A percentile compares a stretch with the other conserved stretches of the same genome.
phyloP scores from a whole-genome alignment of 2,113 vertebrate genomes.

The Eidolon helvum region DNA sequence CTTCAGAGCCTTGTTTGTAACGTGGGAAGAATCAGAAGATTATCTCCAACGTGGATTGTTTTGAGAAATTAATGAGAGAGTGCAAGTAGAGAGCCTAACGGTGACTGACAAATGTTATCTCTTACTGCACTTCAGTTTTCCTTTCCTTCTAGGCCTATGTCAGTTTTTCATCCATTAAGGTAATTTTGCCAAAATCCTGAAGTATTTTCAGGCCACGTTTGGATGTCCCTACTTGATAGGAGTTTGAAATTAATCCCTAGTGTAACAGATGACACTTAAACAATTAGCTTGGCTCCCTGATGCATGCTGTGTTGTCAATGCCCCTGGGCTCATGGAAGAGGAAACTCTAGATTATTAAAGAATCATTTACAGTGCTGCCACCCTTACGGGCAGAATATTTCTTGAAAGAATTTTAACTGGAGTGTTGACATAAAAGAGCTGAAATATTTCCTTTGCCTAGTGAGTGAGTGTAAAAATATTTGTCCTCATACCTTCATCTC shows the following conservation, averaged over 20 bases:
- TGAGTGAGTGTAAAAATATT: neutral
- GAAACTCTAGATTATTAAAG: neutral
- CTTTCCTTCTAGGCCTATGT: neutral
- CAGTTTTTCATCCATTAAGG: neutral
- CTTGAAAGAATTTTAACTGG: neutral
- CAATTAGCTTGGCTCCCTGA: neutral
- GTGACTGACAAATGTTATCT: neutral
- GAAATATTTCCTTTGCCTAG: neutral
- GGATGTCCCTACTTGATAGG: neutral
- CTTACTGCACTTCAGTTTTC: neutral
- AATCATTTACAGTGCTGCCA: neutral
- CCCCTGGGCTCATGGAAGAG: neutral
- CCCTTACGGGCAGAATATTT: neutral
- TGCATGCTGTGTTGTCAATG: neutral
- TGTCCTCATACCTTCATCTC: neutral
- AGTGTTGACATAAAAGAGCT: neutral
- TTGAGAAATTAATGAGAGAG: neutral
- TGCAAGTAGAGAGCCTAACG: neutral
- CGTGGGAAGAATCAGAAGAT: too few species aligned
- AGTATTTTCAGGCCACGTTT: neutral
- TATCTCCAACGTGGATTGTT: fast-evolving
- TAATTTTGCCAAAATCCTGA: neutral
- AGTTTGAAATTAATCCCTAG: neutral
- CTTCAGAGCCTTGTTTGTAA: neutral
- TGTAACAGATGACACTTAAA: neutral